phyloP scores from a whole-genome alignment of 2,113 vertebrate genomes.

The Channa maculata region DNA sequence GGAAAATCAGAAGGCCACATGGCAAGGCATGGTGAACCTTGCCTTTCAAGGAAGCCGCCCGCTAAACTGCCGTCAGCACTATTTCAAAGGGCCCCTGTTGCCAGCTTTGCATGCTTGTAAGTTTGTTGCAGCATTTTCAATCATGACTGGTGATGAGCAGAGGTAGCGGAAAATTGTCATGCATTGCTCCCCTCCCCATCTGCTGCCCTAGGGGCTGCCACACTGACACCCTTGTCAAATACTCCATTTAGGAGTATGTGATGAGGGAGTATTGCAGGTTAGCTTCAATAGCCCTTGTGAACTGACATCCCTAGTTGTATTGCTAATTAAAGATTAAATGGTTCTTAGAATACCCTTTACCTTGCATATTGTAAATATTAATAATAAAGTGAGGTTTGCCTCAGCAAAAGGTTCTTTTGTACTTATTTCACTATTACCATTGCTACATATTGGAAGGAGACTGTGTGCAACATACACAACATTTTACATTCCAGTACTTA shows the following conservation, averaged over 20 bases:
- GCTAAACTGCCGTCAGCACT: slow-evolving; percentile 83
- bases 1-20: slow-evolving; percentile 86
- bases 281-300: slow-evolving; percentile 52
- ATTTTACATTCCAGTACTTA: slow-evolving; percentile 1
- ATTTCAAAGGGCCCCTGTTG: slow-evolving; percentile 79
- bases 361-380: too few species aligned
- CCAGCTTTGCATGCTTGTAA: slow-evolving; percentile 78
- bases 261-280: slow-evolving; percentile 48
- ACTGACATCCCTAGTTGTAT: slow-evolving; percentile 30
- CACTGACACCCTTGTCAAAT: slow-evolving; percentile 59
- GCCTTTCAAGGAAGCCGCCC: slow-evolving; percentile 84
- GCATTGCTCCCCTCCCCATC: slow-evolving; percentile 47
- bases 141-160: slow-evolving; percentile 77
- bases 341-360: slow-evolving; percentile 1
- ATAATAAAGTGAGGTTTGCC: not conserved
- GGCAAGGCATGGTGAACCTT: slow-evolving; percentile 81
- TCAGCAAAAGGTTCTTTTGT: not conserved
- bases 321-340: slow-evolving; percentile 50
- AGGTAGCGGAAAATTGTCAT: slow-evolving; percentile 73
- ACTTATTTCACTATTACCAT: not conserved
- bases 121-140: slow-evolving; percentile 79
- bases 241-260: slow-evolving; percentile 50
- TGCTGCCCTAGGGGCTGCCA: slow-evolving; percentile 60
- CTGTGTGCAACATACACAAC: not conserved
- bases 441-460: not conserved